Evolutionary conservation across 2,888 invertebrate species (phyloP).

Genomic region (Sisyra nigra): DNA sequence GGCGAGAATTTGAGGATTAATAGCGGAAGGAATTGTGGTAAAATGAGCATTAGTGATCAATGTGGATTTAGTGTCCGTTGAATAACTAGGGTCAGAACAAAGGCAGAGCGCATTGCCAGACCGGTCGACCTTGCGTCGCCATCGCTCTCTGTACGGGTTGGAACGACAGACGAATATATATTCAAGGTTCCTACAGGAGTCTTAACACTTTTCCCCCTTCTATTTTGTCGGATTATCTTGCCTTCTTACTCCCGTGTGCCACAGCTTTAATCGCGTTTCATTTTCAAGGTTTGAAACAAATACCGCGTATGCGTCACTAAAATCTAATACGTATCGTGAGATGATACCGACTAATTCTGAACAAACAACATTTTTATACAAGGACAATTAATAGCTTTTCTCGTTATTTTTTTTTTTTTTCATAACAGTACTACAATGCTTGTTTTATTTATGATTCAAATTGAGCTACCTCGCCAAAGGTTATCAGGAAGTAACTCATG

Average conservation of each 20-base stretch:
- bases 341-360: too few relatives aligned
- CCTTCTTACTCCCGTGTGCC: slow-evolving; percentile 9
- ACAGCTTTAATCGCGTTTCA: slow-evolving; percentile 14
- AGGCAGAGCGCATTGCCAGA: slow-evolving; percentile 23
- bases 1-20: not conserved
- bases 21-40: slow-evolving; percentile 6
- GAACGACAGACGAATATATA: slow-evolving; percentile 20
- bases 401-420: too few relatives aligned
- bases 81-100: slow-evolving; percentile 16
- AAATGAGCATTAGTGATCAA: slow-evolving; percentile 1
- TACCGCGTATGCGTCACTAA: too few relatives aligned
- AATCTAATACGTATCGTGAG: too few relatives aligned
- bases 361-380: too few relatives aligned
- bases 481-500: too few relatives aligned
- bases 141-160: slow-evolving; percentile 2
- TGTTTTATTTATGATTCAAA: too few relatives aligned
- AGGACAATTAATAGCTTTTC: too few relatives aligned
- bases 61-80: too few relatives aligned
- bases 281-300: slow-evolving; percentile 13
- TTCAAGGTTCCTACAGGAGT: slow-evolving; percentile 23
- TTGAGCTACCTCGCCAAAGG: too few relatives aligned
- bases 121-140: slow-evolving; percentile 25
- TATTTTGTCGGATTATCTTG: not conserved
- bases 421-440: too few relatives aligned
- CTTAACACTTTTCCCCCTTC: slow-evolving; percentile 10